A percentile compares a stretch with the other conserved stretches of the same genome.
Evolutionary conservation across 2,888 invertebrate species (phyloP).

Genomic region (Nasonovia ribisnigri): DNA sequence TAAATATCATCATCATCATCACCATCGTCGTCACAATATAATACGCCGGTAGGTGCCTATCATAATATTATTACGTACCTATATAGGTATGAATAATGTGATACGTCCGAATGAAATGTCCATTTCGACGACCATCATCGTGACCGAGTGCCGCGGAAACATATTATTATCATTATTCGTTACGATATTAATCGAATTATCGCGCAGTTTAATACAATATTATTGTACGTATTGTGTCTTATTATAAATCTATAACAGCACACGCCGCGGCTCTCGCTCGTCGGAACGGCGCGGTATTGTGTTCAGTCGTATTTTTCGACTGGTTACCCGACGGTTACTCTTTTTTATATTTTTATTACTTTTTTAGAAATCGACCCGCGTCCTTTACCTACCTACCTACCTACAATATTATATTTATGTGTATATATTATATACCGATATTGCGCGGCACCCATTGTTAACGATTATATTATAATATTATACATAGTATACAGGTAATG

Average conservation of each 20-base stretch:
- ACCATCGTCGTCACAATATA: too few relatives aligned
- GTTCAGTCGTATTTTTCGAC: not conserved
- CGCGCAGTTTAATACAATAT: not conserved
- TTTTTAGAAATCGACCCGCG: conserved; percentile 37
- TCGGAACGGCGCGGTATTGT: not conserved
- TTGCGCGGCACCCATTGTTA: conserved; percentile 40
- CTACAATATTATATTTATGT: not conserved
- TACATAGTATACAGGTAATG: not conserved
- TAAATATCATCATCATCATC: too few relatives aligned
- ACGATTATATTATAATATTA: not conserved
- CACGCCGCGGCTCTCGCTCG: not conserved
- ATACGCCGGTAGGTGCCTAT: too few relatives aligned
- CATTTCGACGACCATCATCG: not conserved
- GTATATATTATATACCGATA: not conserved
- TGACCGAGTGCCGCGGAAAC: not conserved
- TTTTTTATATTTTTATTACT: conserved; percentile 11
- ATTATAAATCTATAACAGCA: not conserved
- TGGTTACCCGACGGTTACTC: not conserved
- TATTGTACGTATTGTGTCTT: not conserved
- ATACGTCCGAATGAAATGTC: not conserved
- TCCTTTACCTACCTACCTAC: not conserved
- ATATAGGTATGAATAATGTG: not conserved
- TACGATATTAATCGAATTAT: not conserved
- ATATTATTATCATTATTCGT: too few relatives aligned
- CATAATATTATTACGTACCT: too few relatives aligned